Conservation (phyloP, 2,888 invertebrate genomes). For the Eupithecia exiguata region DNA sequence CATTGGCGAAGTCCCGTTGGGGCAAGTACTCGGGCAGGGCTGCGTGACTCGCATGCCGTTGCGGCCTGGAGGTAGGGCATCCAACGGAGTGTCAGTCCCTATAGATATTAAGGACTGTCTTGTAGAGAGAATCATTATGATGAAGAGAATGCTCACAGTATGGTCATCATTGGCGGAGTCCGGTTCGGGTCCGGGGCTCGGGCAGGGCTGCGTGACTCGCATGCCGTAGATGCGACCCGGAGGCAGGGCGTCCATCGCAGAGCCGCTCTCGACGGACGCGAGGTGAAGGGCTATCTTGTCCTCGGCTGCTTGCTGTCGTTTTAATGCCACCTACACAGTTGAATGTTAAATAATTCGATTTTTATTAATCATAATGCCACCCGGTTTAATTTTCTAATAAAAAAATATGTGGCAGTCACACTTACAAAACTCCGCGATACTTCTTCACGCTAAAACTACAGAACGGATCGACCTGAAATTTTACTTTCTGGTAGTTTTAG, state of each 20-base stretch:
- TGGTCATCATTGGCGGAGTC: slow-evolving; percentile 75
- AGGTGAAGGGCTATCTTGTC: slow-evolving; percentile 97
- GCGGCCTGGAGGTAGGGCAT: slow-evolving; percentile 83
- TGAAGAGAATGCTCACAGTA: slow-evolving; percentile 53
- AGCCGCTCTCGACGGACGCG: slow-evolving; percentile 86
- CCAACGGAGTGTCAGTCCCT: slow-evolving; percentile 78
- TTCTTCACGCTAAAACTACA: too few relatives aligned
- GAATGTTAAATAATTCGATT: neutral
- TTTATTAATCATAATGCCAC: neutral
- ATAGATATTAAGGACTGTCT: too few relatives aligned
- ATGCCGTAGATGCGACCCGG: slow-evolving; percentile 96
- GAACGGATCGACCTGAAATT: too few relatives aligned
- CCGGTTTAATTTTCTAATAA: neutral
- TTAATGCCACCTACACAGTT: slow-evolving; percentile 91
- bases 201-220: slow-evolving; percentile 90
- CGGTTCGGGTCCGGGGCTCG: slow-evolving; percentile 73
- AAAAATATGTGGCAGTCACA: neutral
- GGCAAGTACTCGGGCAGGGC: slow-evolving; percentile 83
- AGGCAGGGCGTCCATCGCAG: slow-evolving; percentile 88
- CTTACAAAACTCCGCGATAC: too few relatives aligned
- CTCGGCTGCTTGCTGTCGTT: slow-evolving; percentile 98
- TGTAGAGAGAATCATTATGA: too few relatives aligned
- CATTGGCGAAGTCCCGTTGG: slow-evolving; percentile 73
- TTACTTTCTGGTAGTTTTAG: too few relatives aligned
- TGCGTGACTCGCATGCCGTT: slow-evolving; percentile 92